A percentile compares a stretch with the other conserved stretches of the same genome.
Evolutionary conservation across 2,888 invertebrate genomes (phyloP).

Genomic region (Acanthosepion pharaonis): DNA sequence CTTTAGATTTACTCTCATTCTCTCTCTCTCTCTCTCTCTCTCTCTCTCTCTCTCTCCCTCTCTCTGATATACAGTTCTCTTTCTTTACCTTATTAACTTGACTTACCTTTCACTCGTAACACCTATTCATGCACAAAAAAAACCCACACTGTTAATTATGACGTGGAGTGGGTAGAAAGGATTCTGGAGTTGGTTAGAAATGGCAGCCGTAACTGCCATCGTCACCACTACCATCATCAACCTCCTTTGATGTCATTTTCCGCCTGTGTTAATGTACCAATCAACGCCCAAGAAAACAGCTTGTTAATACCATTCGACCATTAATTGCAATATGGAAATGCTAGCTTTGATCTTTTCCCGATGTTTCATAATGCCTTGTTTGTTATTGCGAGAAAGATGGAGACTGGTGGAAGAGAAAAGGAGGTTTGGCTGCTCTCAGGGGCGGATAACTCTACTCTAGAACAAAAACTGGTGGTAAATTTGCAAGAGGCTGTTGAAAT

Average conservation of each 20-base stretch:
- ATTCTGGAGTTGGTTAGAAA: neutral
- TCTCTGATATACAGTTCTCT: neutral
- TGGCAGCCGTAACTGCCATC: neutral
- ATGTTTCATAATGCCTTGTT: slow-evolving; percentile 21
- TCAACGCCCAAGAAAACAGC: slow-evolving; percentile 33
- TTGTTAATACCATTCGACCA: slow-evolving; percentile 10
- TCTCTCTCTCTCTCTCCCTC: neutral
- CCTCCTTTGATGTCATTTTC: slow-evolving; percentile 18
- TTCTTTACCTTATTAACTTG: neutral
- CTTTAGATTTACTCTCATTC: no score
- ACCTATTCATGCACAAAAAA: slow-evolving; percentile 10
- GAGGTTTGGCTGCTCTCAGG: neutral
- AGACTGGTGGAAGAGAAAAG: neutral
- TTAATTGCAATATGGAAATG: slow-evolving; percentile 16
- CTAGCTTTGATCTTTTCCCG: neutral
- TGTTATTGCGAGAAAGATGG: neutral
- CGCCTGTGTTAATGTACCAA: neutral
- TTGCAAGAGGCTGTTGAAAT: neutral
- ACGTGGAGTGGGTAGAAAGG: neutral
- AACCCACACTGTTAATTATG: neutral
- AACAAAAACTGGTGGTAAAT: neutral
- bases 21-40: no score
- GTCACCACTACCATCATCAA: neutral
- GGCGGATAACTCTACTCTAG: neutral
- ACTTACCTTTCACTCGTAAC: no score